Percentiles rank a stretch among this genome's conserved stretches.
Conservation (phyloP, 2,797 vertebrate genomes). For the Anguilla pacifica region DNA sequence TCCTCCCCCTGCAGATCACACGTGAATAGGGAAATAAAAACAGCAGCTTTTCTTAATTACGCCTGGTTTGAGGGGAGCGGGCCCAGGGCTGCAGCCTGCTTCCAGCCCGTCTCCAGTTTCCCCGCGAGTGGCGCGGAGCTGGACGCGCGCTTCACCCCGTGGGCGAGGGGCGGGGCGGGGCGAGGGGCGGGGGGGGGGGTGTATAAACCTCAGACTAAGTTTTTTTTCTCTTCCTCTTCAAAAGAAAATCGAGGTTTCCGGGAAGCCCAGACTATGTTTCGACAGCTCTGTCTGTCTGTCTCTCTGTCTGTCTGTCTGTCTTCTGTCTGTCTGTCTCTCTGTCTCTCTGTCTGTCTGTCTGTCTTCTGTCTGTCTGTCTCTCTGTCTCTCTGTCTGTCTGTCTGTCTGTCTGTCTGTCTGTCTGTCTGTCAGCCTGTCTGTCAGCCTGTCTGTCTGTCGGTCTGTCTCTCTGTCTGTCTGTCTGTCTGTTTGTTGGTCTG, state of each 20-base stretch:
- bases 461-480: too few species aligned
- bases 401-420: neutral
- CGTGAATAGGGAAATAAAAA: slow-evolving; percentile 53
- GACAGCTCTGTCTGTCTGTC: neutral
- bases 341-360: too few species aligned
- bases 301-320: neutral
- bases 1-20: slow-evolving; percentile 39
- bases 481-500: too few species aligned
- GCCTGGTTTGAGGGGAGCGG: slow-evolving; percentile 30
- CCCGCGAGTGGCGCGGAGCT: neutral
- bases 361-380: neutral
- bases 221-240: slow-evolving; percentile 9
- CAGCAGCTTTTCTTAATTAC: slow-evolving; percentile 55
- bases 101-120: slow-evolving; percentile 17
- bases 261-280: slow-evolving; percentile 18
- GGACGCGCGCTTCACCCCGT: neutral
- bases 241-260: neutral
- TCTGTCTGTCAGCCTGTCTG: too few species aligned
- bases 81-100: slow-evolving; percentile 30
- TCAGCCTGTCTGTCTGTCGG: too few species aligned
- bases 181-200: neutral
- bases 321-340: neutral
- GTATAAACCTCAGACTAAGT: neutral
- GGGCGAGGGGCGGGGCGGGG: too few species aligned
- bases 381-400: neutral